phyloP scores from a whole-genome alignment of 2,888 invertebrate species.

The Ochropleura plecta region DNA sequence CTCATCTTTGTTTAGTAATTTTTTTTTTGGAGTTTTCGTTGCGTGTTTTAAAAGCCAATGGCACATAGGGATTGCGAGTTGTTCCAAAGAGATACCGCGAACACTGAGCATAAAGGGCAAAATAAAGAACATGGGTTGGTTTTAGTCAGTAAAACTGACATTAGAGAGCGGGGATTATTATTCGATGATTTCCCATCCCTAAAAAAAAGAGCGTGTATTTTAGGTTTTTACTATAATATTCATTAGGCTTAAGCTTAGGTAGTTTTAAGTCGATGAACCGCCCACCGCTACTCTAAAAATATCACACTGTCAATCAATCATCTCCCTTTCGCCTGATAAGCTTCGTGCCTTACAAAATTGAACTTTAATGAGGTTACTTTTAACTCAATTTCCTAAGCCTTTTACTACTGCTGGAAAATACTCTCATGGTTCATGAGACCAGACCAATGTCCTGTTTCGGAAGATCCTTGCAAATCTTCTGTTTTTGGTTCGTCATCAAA shows the following conservation, averaged over 20 bases:
- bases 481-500: background rate
- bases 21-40: constrained; percentile 26
- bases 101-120: too few relatives aligned
- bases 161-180: too few relatives aligned
- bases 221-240: too few relatives aligned
- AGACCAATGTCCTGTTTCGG: background rate
- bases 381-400: background rate
- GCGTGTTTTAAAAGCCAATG: background rate
- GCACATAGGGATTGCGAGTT: too few relatives aligned
- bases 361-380: background rate
- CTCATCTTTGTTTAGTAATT: constrained; percentile 36
- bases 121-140: too few relatives aligned
- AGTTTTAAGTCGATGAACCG: background rate
- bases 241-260: background rate
- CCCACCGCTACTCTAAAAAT: background rate
- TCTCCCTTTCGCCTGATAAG: constrained; percentile 1
- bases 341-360: background rate
- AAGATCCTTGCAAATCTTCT: background rate
- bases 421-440: background rate
- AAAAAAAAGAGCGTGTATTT: too few relatives aligned
- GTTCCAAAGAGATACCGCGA: too few relatives aligned
- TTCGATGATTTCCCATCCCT: too few relatives aligned
- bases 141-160: too few relatives aligned
- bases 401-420: background rate
- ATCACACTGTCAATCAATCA: constrained; percentile 11